Percentiles rank a stretch among this genome's conserved stretches.
Conservation (phyloP, 2,113 vertebrate species). For the Eptesicus fuscus region DNA sequence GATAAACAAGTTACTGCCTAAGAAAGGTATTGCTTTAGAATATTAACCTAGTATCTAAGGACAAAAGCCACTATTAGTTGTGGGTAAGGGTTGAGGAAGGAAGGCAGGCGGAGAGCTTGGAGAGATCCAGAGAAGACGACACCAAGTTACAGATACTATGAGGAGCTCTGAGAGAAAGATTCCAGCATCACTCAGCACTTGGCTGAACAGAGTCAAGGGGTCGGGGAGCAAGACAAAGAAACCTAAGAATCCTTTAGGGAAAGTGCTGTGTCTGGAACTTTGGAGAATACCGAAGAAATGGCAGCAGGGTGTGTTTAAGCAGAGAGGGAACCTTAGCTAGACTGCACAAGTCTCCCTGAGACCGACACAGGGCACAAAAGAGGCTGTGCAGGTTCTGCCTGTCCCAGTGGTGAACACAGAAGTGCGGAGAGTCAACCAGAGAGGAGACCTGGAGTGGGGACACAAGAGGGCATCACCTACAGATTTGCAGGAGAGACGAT, state of each 20-base stretch:
- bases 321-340: background rate
- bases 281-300: background rate
- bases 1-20: background rate
- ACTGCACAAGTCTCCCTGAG: background rate
- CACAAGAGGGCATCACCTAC: background rate
- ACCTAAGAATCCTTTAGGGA: background rate
- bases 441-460: background rate
- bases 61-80: background rate
- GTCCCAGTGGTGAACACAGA: background rate
- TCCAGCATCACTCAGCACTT: background rate
- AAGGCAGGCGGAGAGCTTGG: background rate
- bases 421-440: background rate
- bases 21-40: background rate
- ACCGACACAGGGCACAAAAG: background rate
- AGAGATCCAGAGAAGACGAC: background rate
- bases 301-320: background rate
- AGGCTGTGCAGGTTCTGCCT: background rate
- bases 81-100: background rate
- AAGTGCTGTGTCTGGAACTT: background rate
- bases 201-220: background rate
- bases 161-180: background rate
- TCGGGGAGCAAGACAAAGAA: background rate
- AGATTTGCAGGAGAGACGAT: background rate
- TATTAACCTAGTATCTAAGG: background rate
- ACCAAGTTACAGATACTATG: background rate